Conservation (phyloP, 2,797 vertebrate genomes). For the Aotus griseimembra region DNA sequence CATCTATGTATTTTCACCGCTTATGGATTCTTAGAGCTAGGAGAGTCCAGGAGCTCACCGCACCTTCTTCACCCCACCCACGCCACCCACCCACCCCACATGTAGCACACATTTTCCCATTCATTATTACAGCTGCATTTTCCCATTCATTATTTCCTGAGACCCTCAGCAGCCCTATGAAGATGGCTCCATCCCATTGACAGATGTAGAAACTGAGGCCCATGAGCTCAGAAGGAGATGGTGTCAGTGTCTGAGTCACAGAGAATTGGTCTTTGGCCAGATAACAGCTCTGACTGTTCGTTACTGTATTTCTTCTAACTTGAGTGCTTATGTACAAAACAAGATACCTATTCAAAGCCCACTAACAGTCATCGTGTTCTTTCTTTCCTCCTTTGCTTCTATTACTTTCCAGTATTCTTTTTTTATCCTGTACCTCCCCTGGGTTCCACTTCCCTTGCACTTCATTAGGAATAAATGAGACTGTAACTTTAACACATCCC, state of each 20-base stretch:
- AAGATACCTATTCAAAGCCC: neutral
- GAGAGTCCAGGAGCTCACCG: neutral
- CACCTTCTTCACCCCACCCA: rapidly evolving
- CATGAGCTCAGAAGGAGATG: rapidly evolving
- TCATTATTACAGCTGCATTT: rapidly evolving
- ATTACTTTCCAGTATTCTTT: neutral
- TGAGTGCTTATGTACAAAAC: rapidly evolving
- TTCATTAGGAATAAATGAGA: slow-evolving; percentile 34
- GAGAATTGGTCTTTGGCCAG: neutral
- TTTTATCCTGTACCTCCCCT: neutral
- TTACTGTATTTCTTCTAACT: neutral
- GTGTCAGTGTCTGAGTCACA: neutral
- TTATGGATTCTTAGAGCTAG: neutral
- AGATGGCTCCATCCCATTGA: neutral
- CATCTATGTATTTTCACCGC: neutral
- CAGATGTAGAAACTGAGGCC: neutral
- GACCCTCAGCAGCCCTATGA: neutral
- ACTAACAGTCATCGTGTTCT: too few species aligned
- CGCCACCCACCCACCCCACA: neutral
- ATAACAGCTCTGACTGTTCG: neutral
- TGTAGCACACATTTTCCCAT: neutral
- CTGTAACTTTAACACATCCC: neutral
- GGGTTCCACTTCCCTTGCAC: neutral
- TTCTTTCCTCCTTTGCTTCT: neutral
- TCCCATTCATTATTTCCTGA: rapidly evolving